Evolutionary conservation across 1,140 invertebrate species (phyloP), one percentile per base, ranked within the genome.

Genomic region (Rhyacophila brunnea): DNA sequence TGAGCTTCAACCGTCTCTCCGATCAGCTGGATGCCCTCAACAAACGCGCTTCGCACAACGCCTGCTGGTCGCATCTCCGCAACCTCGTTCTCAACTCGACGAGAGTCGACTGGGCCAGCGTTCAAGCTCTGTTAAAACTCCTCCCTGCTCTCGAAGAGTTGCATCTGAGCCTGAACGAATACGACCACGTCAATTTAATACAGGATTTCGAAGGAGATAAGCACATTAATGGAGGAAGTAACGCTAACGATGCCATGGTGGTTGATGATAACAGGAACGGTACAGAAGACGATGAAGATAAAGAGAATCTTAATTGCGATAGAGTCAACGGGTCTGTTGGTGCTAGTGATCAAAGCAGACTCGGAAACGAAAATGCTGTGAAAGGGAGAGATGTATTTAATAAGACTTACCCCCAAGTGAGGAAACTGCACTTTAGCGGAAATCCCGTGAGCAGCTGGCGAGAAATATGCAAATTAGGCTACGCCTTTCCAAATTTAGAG

Each of bases 101-200:
- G 0, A 83, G 87, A 57, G 83, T 94, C 6, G 83, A 89, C 38
- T 96, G 93, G 93, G 79, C 85, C 15, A 89, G 86, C 62, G 85
- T 96, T n/a, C 82, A 87, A 58, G 82, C 84, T 11, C 76, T 96
- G 43, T 78, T 96, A 3, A 83, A 86, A 64, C 82, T 83, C 69
- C 80, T 90, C 56, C 90, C 82, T 66, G 87, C 86, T 70, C 75
- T 96, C 11, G 88, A 92, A 79, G 94, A 97, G 75, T 79, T 97
- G 19, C 93, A 96, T 74, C 74, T 96, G 58, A 95, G 92, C 64
- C 79, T 95, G 10, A 93, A 93, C 71, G 87, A 93, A 66, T 95
- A 93, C 72, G 82, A 81, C 11, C 82, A 84, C 56, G 87, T 96
- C 1, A 81, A 87, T n/a, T 60, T 80, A 4, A 70, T 67, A 38